A percentile compares a stretch with the other conserved stretches of the same genome.
Evolutionary conservation across 2,888 invertebrate species (phyloP).

Genomic region (Aleiodes testaceus): DNA sequence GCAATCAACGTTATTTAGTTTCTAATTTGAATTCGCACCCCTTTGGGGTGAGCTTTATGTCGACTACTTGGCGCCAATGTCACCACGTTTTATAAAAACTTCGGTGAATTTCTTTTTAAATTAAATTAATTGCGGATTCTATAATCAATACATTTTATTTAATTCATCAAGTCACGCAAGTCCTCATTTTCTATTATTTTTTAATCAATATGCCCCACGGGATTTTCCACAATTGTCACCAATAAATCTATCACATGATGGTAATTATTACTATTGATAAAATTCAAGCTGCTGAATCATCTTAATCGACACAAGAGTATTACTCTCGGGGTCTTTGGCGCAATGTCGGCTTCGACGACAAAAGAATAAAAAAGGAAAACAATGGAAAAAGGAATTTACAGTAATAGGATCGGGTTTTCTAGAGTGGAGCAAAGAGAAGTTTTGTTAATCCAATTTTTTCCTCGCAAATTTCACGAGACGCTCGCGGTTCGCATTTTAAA

Average conservation of each 20-base stretch:
- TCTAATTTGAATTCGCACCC: neutral
- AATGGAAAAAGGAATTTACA: neutral
- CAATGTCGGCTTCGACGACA: neutral
- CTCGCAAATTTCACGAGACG: conserved; percentile 49
- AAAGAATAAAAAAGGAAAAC: no score
- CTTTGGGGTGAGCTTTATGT: neutral
- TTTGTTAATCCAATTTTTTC: conserved; percentile 54
- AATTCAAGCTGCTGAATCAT: neutral
- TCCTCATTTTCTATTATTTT: no score
- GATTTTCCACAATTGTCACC: neutral
- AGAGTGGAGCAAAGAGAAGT: conserved; percentile 37
- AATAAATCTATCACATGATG: neutral
- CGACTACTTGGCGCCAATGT: conserved; percentile 31
- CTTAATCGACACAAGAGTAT: conserved; percentile 11
- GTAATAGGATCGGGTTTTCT: neutral
- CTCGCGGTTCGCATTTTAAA: conserved; percentile 46
- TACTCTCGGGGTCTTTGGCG: conserved; percentile 6
- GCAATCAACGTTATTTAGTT: conserved; percentile 19
- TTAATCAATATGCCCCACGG: no score
- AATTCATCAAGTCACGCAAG: no score
- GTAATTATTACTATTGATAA: neutral
- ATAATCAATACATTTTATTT: no score
- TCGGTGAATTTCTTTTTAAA: no score
- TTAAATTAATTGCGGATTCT: no score
- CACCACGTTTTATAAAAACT: neutral